phyloP scores from a whole-genome alignment of 2,113 vertebrate species.

The Ciconia boyciana region DNA sequence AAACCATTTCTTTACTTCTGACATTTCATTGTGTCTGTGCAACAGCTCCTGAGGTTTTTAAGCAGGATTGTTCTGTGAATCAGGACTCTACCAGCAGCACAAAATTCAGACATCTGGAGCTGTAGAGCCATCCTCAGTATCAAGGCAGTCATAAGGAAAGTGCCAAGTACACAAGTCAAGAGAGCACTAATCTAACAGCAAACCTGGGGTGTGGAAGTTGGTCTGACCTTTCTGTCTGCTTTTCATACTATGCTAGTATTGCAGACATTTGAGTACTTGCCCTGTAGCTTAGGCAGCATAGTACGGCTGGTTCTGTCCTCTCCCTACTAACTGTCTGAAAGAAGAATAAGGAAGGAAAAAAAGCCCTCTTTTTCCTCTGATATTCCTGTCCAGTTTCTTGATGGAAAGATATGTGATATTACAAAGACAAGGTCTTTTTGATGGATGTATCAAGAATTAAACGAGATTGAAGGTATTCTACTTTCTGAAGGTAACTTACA shows the following conservation, averaged over 20 bases:
- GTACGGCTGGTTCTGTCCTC: not conserved
- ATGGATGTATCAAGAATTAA: not conserved
- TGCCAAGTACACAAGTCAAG: not conserved
- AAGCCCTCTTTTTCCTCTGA: accelerated
- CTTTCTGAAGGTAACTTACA: not conserved
- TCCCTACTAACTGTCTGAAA: not conserved
- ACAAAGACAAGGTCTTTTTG: not conserved
- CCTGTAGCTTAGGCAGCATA: not conserved
- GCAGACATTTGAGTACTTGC: not conserved
- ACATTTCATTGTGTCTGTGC: not conserved
- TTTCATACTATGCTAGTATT: not conserved
- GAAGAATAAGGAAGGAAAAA: not conserved
- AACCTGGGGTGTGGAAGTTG: not conserved
- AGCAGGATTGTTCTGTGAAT: not conserved
- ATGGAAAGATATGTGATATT: not conserved
- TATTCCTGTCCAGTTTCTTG: not conserved
- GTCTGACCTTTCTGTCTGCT: not conserved
- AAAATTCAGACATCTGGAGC: not conserved
- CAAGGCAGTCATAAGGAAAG: not conserved
- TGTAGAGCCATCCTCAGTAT: not conserved
- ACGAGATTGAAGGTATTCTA: not conserved
- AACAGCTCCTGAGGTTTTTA: not conserved
- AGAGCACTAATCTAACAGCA: not conserved
- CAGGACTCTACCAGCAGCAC: not conserved
- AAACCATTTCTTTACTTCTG: not conserved